phyloP scores from a whole-genome alignment of 35 echinoderm and acorn worm species.

The Eucidaris tribuloides region DNA sequence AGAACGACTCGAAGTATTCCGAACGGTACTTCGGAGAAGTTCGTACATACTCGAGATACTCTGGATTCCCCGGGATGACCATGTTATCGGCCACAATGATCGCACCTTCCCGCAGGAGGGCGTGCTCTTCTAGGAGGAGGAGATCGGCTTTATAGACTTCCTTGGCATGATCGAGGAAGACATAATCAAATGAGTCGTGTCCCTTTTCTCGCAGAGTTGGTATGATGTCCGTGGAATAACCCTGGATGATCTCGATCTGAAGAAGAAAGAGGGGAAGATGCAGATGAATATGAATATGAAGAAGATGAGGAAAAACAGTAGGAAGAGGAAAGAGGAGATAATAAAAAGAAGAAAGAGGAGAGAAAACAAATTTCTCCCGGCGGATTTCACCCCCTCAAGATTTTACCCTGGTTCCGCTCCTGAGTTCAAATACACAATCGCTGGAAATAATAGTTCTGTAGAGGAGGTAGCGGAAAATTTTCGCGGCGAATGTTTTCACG shows the following conservation, averaged over 20 bases:
- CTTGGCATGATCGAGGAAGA: slow-evolving; percentile 66
- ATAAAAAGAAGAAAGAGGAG: too few species aligned
- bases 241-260: slow-evolving; percentile 49
- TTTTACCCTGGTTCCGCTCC: too few species aligned
- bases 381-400: too few species aligned
- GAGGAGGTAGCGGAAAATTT: too few species aligned
- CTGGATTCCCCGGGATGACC: slow-evolving; percentile 42
- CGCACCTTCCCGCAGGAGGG: slow-evolving; percentile 31
- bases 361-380: too few species aligned
- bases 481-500: too few species aligned
- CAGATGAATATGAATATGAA: too few species aligned
- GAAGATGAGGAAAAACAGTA: too few species aligned
- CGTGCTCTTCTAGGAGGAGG: slow-evolving; percentile 22
- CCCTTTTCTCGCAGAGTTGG: slow-evolving; percentile 20
- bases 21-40: slow-evolving; percentile 28
- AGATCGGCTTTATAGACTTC: slow-evolving; percentile 50
- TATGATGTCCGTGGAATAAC: slow-evolving; percentile 42
- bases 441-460: too few species aligned
- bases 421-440: too few species aligned
- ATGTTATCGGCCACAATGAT: slow-evolving; percentile 52
- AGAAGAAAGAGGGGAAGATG: too few species aligned
- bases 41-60: slow-evolving; percentile 46
- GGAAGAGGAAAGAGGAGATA: too few species aligned
- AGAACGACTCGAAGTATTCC: slow-evolving; percentile 13
- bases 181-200: slow-evolving; percentile 51